Conservation (phyloP, 2,888 invertebrate genomes). For the Masnerella sp. region DNA sequence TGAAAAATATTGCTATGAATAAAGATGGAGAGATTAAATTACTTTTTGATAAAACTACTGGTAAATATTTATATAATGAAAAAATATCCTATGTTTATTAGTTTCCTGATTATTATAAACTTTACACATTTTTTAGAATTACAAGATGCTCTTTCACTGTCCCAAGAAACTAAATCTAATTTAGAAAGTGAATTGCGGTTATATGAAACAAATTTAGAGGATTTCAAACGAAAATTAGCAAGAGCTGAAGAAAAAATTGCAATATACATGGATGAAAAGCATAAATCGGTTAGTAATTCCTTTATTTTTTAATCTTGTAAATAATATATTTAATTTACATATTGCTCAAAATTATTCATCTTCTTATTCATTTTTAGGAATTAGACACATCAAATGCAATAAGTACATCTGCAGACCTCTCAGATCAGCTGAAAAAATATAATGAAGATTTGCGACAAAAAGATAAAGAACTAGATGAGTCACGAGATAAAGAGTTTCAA, state of each 20-base stretch:
- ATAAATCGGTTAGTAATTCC: conserved; percentile 77
- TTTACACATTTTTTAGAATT: conserved; percentile 71
- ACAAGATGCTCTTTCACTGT: conserved; percentile 68
- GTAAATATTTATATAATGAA: no score
- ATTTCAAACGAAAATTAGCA: conserved; percentile 80
- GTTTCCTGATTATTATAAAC: neutral
- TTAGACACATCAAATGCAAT: conserved; percentile 81
- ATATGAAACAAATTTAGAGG: conserved; percentile 71
- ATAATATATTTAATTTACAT: no score
- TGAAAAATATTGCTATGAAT: conserved; percentile 67
- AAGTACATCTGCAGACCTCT: conserved; percentile 81
- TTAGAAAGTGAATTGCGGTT: conserved; percentile 70
- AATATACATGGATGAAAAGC: conserved; percentile 80
- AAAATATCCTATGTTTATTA: no score
- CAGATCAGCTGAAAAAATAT: conserved; percentile 75
- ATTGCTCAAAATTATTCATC: no score
- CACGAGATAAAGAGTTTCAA: conserved; percentile 66
- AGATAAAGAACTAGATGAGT: conserved; percentile 74
- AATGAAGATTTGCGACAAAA: conserved; percentile 73
- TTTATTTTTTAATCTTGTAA: no score
- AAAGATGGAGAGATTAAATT: conserved; percentile 73
- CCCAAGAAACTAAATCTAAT: conserved; percentile 71
- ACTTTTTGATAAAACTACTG: conserved; percentile 70
- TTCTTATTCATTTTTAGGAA: conserved; percentile 77
- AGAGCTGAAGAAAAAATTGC: conserved; percentile 80